Percentiles rank a stretch among this genome's conserved stretches.
Evolutionary conservation across 2,888 invertebrate species (phyloP).

Genomic region (Halictus quadricinctus): DNA sequence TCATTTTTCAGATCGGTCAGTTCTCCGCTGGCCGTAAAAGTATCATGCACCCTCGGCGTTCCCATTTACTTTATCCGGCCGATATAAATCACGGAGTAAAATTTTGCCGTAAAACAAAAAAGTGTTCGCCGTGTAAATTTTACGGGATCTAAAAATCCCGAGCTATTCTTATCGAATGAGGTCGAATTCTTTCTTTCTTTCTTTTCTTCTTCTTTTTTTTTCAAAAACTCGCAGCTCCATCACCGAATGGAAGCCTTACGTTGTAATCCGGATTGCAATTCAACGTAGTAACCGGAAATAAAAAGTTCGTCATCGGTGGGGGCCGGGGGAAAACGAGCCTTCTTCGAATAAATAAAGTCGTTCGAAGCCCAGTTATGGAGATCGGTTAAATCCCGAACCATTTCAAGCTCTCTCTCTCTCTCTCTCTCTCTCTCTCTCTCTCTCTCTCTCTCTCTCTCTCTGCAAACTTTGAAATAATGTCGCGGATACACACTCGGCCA

Average conservation of each 20-base stretch:
- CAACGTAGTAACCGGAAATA: not conserved
- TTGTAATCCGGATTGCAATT: slow-evolving; percentile 4
- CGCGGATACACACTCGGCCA: not conserved
- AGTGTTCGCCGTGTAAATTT: slow-evolving; percentile 6
- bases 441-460: too few species aligned
- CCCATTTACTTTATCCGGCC: not conserved
- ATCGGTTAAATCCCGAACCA: slow-evolving; percentile 13
- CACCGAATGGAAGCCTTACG: not conserved
- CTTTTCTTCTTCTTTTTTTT: not conserved
- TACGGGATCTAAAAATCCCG: slow-evolving; percentile 4
- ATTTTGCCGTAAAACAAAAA: slow-evolving; percentile 7
- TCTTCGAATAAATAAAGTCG: slow-evolving; percentile 20
- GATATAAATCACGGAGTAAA: slow-evolving; percentile 14
- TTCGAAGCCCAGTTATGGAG: slow-evolving; percentile 11
- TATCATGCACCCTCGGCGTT: not conserved
- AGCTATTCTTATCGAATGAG: not conserved
- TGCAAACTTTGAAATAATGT: slow-evolving; percentile 11
- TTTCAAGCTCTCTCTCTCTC: not conserved
- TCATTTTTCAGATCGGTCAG: not conserved
- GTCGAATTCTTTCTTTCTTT: slow-evolving; percentile 1
- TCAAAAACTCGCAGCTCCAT: not conserved
- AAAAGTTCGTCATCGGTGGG: not conserved
- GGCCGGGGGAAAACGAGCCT: not conserved
- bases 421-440: too few species aligned
- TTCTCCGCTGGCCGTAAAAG: not conserved